Conservation (phyloP, 2,113 vertebrate species). For the Neogale vison region DNA sequence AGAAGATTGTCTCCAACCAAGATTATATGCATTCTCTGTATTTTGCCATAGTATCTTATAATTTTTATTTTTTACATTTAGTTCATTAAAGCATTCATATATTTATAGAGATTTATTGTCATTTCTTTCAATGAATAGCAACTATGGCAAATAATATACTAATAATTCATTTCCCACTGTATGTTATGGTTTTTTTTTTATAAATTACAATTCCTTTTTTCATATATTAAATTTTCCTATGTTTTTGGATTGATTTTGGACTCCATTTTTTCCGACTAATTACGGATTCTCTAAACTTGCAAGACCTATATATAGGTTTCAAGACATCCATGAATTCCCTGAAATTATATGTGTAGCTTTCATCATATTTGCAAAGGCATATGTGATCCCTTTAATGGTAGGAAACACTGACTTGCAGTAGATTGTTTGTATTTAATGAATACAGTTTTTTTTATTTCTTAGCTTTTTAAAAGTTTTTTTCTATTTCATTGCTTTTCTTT, state of each 20-base stretch:
- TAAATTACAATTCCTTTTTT: background rate
- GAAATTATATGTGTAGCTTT: conserved; percentile 39
- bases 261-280: background rate
- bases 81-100: background rate
- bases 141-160: conserved; percentile 10
- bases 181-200: conserved; percentile 10
- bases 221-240: conserved; percentile 19
- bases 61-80: conserved; percentile 33
- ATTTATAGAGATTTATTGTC: background rate
- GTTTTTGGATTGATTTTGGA: background rate
- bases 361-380: conserved; percentile 20
- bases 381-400: background rate
- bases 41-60: conserved; percentile 11
- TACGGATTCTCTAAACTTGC: conserved; percentile 6
- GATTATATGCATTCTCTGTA: background rate
- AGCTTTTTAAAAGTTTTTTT: background rate
- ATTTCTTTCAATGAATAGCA: conserved; percentile 26
- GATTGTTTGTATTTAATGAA: background rate
- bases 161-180: background rate
- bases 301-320: background rate
- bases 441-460: background rate
- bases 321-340: background rate
- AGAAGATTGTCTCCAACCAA: background rate
- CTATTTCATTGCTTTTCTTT: background rate
- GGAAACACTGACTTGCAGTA: conserved; percentile 30